Base-by-base conservation (phyloP, 1,140 invertebrate genomes). In the Asbolus verrucosus region DNA sequence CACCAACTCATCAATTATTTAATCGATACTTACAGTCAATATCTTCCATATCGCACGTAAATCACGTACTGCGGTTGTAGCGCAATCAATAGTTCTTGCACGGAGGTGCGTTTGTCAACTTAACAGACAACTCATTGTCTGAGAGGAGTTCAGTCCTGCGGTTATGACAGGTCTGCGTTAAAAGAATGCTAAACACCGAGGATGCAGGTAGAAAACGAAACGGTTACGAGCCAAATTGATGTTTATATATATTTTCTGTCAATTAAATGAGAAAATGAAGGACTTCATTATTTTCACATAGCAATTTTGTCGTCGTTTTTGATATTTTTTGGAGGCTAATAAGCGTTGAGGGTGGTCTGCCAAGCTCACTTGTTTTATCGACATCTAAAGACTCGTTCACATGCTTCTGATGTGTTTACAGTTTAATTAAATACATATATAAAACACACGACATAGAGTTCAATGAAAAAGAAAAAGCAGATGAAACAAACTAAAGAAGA, bases 51-150 rank as follows among this genome's bases (percentile, higher is more conserved):
- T n/a, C 19, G 13, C 27, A 33, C 33, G 33, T 63, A 38, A 63
- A 63, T 39, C 61, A 63, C 31, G 19, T 54, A 9, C 43, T 27
- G 16, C 4, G 2, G 9, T 16, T 36, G 31, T 36, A 11, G 24
- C 18, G n/a, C n/a, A 14, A 60, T 33, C 54, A 18, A 15, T 19
- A 62, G 30, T 63, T 27, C 14, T n/a, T 21, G n/a, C 33, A 39
- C 21, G 61, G 39, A 21, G 8, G 18, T 14, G 27, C 21, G 61
- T 62, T 62, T 62, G 61, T 39, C 61, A 63, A 63, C 31, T 14
- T 36, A 63, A 63, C 61, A 41, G 61, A 63, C 61, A 41, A 63
- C 33, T 41, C 61, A 63, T 63, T 63, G 61, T 63, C 39, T 63
- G 24, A 63, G 33, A 39, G 60, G 11, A 21, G 33, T 19, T 13